These are phyloP conservation scores for Tiaroga cobitis DNA, from an alignment of 2,797 vertebrate species.

Conservation along the genomic window DNA sequence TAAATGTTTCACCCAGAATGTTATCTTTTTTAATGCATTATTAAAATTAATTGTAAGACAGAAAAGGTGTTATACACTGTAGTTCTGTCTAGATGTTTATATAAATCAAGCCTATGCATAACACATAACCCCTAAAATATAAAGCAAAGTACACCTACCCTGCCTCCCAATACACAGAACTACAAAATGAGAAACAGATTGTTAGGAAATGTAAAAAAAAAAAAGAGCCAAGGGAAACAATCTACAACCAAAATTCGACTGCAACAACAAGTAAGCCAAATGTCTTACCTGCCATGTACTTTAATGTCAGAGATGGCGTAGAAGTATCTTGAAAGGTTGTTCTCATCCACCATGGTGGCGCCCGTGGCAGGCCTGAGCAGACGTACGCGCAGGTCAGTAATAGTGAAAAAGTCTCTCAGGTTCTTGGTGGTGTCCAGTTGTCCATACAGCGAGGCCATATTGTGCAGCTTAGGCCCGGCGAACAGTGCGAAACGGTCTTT, in stretches of 20 bases:
- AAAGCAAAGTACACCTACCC: background rate
- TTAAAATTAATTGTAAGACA: background rate
- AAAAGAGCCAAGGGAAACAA: conserved; percentile 11
- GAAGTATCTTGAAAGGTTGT: conserved; percentile 95
- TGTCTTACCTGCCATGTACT: conserved; percentile 94
- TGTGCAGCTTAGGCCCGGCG: conserved; percentile 93
- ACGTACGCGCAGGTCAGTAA: conserved; percentile 94
- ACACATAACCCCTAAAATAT: conserved; percentile 20
- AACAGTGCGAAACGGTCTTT: conserved; percentile 98
- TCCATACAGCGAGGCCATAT: conserved; percentile 98
- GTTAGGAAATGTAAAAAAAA: background rate
- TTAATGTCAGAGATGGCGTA: conserved; percentile 99
- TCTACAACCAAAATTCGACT: background rate
- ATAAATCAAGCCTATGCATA: conserved; percentile 13
- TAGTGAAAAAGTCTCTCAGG: conserved; percentile 97
- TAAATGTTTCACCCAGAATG: background rate
- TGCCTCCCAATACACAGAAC: background rate
- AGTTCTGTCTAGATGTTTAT: conserved; percentile 1
- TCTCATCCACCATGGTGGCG: conserved; percentile 94
- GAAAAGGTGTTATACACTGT: background rate
- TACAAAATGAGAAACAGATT: conserved; percentile 10
- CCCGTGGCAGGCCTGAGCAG: conserved; percentile 94
- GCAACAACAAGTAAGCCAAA: background rate
- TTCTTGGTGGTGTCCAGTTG: conserved; percentile 98
- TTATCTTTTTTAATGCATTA: background rate